A percentile compares a stretch with the other conserved stretches of the same genome.
These are phyloP conservation scores for Balanococcus diminutus DNA, from an alignment of 2,888 invertebrate genomes.

Conservation along the genomic window DNA sequence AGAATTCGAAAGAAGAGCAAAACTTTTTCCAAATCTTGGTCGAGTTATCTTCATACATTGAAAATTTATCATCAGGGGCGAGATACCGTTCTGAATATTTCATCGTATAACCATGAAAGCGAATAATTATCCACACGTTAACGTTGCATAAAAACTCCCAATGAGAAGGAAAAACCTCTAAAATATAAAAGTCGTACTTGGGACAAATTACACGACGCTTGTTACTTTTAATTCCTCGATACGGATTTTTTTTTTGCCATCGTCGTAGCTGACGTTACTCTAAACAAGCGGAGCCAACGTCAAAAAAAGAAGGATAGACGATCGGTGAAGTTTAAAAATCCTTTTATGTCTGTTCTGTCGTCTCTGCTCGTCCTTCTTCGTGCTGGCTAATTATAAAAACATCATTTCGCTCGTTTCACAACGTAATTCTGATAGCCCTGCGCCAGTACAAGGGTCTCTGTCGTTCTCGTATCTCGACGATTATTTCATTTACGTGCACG, in stretches of 20 bases:
- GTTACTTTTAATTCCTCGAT: background rate
- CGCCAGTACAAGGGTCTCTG: background rate
- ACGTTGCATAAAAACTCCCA: too few species aligned
- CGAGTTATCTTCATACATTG: too few species aligned
- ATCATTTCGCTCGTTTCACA: background rate
- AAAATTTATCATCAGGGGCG: too few species aligned
- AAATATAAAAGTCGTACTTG: background rate
- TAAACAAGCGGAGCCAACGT: too few species aligned
- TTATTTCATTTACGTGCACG: background rate
- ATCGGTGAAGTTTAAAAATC: background rate
- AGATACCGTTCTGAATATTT: too few species aligned
- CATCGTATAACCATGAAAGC: background rate
- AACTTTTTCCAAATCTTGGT: background rate
- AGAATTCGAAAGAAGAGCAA: background rate
- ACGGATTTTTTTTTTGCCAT: too few species aligned
- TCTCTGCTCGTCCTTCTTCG: too few species aligned
- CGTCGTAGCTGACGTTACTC: too few species aligned
- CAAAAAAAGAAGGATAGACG: background rate
- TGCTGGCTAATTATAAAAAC: background rate
- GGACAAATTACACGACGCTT: background rate
- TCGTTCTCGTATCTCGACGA: background rate
- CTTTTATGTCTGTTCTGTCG: background rate
- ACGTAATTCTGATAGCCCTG: background rate
- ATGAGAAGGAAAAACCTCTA: background rate
- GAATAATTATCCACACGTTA: background rate